phyloP scores from a whole-genome alignment of 2,888 invertebrate genomes.

The Drosophila neonasuta region DNA sequence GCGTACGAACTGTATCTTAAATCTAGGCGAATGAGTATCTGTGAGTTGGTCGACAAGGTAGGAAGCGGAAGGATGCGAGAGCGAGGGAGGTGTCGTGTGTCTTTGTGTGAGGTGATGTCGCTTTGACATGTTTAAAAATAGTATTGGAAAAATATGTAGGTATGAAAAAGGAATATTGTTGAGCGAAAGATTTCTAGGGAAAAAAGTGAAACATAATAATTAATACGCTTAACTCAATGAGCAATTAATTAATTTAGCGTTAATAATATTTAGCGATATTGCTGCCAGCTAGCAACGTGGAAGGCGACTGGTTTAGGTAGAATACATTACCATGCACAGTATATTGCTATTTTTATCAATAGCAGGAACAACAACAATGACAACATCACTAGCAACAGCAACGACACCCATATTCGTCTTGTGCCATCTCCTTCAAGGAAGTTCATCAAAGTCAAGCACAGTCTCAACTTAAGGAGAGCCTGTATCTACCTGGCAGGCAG shows the following conservation, averaged over 20 bases:
- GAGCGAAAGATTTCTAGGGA: slow-evolving; percentile 31
- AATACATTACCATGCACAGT: slow-evolving; percentile 32
- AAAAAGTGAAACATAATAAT: slow-evolving; percentile 35
- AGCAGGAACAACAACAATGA: slow-evolving; percentile 2
- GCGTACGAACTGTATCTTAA: slow-evolving; percentile 48
- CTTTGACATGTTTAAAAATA: slow-evolving; percentile 72
- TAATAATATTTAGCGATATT: slow-evolving; percentile 66
- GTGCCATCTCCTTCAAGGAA: slow-evolving; percentile 38
- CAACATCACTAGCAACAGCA: not conserved
- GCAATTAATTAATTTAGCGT: slow-evolving; percentile 81
- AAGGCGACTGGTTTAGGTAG: slow-evolving; percentile 32
- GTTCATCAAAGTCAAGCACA: slow-evolving; percentile 61
- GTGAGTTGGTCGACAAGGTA: not conserved
- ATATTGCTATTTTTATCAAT: slow-evolving; percentile 54
- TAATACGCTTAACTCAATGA: slow-evolving; percentile 74
- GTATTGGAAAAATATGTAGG: slow-evolving; percentile 26
- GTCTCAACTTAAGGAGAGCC: not conserved
- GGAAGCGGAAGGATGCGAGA: not conserved
- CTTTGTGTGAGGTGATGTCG: slow-evolving; percentile 36
- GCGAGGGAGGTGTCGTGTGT: slow-evolving; percentile 10
- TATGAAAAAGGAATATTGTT: slow-evolving; percentile 5
- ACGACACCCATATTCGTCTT: slow-evolving; percentile 21
- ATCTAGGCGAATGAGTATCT: slow-evolving; percentile 58
- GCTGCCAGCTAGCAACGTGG: not conserved
- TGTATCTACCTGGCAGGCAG: slow-evolving; percentile 49